Base-by-base conservation (phyloP, 2,113 vertebrate species). In the Merops nubicus region DNA sequence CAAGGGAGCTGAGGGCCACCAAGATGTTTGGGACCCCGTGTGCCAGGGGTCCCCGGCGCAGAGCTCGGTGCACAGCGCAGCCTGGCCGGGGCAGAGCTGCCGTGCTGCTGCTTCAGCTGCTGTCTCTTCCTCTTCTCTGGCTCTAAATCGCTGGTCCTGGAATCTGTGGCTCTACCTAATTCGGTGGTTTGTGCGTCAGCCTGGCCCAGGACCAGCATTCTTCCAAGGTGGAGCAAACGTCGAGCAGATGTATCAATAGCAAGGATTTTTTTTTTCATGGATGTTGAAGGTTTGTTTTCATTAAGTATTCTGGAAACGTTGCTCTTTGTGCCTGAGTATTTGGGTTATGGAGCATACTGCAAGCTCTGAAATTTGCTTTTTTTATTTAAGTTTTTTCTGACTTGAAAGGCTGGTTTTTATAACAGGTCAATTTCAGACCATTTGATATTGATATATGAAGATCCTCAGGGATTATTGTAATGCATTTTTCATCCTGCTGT, bases 371-470 rank as follows among this genome's bases (percentile, higher is more conserved):
- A 98, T 97, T 95, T 96, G 90, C 96, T 94, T 93, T 97, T 96
- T 97, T 96, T 96, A 95, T 94, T 92, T 82, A 90, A 96, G 96
- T 91, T 97, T 96, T 95, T 84, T 87, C 95, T 81, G 83, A 93
- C 94, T 97, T 93, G 95, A 98, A 98, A 97, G 96, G 93, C 97
- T 96, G 96, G 95, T 95, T 98, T 98, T 98, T 98, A 98, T 96
- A 97, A 98, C 97, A 97, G 98, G 98, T 98, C 98, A 98, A 98
- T 98, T 98, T 96, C 97, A 97, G 97, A 97, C 97, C 97, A 97
- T 98, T 98, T 98, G 98, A 98, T 98, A 98, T 98, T 98, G 98
- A 98, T 98, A 98, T 98, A 97, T 98, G 98, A 98, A 98, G 98
- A 98, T 98, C 98, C 97, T 88, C 68, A 51, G 98, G 98, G 97